phyloP scores from a whole-genome alignment of 2,888 invertebrate genomes.

The Danaus chrysippus region DNA sequence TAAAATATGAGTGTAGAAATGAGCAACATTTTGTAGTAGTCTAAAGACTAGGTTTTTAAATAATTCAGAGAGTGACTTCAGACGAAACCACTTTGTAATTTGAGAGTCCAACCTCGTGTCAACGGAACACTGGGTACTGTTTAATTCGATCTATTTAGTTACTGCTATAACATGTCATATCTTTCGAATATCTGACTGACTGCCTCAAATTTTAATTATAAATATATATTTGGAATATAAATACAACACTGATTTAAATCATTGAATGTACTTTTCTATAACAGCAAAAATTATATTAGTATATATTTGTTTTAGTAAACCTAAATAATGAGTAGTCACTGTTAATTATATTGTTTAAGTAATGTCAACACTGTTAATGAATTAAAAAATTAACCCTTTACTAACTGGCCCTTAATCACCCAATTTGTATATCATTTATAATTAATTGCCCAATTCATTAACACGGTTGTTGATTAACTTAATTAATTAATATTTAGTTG shows the following conservation, averaged over 20 bases:
- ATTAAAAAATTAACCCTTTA: not conserved
- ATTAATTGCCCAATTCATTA: slow-evolving; percentile 4
- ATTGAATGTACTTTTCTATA: too few relatives aligned
- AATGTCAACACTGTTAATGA: not conserved
- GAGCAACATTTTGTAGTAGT: too few relatives aligned
- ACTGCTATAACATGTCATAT: not conserved
- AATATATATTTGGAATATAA: too few relatives aligned
- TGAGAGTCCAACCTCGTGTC: not conserved
- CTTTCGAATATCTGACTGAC: too few relatives aligned
- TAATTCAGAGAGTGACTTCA: not conserved
- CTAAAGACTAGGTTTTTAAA: not conserved
- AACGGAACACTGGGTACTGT: not conserved
- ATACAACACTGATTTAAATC: too few relatives aligned
- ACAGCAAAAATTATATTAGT: too few relatives aligned
- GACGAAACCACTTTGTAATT: not conserved
- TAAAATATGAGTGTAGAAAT: too few relatives aligned
- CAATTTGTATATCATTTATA: not conserved
- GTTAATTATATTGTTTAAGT: not conserved
- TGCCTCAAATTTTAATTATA: too few relatives aligned
- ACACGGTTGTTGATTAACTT: not conserved
- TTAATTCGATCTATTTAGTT: not conserved
- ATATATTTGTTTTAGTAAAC: too few relatives aligned
- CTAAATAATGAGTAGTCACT: too few relatives aligned
- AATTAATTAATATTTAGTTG: not conserved
- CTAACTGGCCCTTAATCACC: not conserved